Percentiles rank a stretch among this genome's conserved stretches.
phyloP scores from a whole-genome alignment of 2,113 vertebrate species.

The Cochlearius cochlearius region DNA sequence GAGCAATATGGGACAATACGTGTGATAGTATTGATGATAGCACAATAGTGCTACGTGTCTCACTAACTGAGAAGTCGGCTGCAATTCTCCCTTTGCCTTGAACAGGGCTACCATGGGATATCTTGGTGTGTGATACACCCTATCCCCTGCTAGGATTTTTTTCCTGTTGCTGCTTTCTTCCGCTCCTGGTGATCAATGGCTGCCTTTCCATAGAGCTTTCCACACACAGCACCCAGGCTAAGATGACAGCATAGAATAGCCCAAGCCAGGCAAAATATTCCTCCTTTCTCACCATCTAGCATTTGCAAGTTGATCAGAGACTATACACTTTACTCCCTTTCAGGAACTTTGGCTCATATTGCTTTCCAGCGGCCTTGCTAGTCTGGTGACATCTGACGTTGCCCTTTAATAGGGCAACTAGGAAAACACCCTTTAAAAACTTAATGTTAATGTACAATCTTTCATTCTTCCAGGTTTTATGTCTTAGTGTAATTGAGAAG shows the following conservation, averaged over 20 bases:
- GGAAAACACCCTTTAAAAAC: neutral
- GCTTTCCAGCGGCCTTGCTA: neutral
- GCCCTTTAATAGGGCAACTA: neutral
- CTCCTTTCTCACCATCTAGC: neutral
- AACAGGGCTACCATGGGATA: neutral
- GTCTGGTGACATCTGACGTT: neutral
- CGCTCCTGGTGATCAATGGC: neutral
- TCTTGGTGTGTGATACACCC: neutral
- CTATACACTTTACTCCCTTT: neutral
- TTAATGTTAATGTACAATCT: neutral
- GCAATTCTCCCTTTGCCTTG: neutral
- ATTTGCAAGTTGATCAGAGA: neutral
- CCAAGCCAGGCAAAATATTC: neutral
- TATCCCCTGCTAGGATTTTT: neutral
- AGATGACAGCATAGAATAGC: neutral
- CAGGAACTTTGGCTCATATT: neutral
- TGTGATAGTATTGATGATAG: too few species aligned
- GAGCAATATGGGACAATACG: neutral
- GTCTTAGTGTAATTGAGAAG: neutral
- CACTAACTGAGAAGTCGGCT: neutral
- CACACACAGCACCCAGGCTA: neutral
- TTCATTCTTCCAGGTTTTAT: neutral
- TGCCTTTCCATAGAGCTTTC: neutral
- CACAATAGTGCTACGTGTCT: neutral
- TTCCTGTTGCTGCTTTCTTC: neutral